Conservation (phyloP, 2,113 vertebrate genomes). For the Taurulus bubalis region DNA sequence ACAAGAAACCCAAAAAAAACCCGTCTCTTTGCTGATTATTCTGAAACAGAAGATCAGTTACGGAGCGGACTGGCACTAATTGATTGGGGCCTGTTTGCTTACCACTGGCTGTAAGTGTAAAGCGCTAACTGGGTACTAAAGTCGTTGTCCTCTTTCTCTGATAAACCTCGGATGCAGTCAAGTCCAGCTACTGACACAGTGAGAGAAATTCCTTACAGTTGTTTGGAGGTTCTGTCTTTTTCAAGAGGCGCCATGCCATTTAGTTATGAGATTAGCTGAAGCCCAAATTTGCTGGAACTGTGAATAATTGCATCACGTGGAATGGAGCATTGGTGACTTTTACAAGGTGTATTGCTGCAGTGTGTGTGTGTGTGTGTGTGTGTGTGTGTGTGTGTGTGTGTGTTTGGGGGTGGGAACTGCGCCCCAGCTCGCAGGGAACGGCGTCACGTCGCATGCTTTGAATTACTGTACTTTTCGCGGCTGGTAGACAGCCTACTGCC, state of each 20-base stretch:
- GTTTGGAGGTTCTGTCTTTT: slow-evolving; percentile 44
- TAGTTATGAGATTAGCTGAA: slow-evolving; percentile 70
- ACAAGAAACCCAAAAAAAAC: slow-evolving; percentile 1
- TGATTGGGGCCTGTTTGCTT: slow-evolving; percentile 32
- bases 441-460: slow-evolving; percentile 82
- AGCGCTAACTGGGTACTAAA: background rate
- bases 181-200: slow-evolving; percentile 17
- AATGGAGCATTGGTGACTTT: slow-evolving; percentile 66
- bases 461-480: slow-evolving; percentile 84
- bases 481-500: slow-evolving; percentile 75
- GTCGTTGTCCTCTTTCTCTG: slow-evolving; percentile 7
- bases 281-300: slow-evolving; percentile 70
- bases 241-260: slow-evolving; percentile 51
- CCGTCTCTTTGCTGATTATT: background rate
- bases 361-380: slow-evolving; percentile 30
- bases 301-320: slow-evolving; percentile 78
- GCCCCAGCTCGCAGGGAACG: slow-evolving; percentile 62
- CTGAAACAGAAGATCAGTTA: slow-evolving; percentile 17
- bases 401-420: slow-evolving; percentile 57
- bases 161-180: slow-evolving; percentile 6
- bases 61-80: slow-evolving; percentile 31
- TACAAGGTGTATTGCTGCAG: slow-evolving; percentile 34
- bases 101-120: slow-evolving; percentile 1
- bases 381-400: slow-evolving; percentile 28
- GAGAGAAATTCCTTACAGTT: slow-evolving; percentile 31